phyloP scores from a whole-genome alignment of 2,797 vertebrate species.

The Pangasius larnaudii region DNA sequence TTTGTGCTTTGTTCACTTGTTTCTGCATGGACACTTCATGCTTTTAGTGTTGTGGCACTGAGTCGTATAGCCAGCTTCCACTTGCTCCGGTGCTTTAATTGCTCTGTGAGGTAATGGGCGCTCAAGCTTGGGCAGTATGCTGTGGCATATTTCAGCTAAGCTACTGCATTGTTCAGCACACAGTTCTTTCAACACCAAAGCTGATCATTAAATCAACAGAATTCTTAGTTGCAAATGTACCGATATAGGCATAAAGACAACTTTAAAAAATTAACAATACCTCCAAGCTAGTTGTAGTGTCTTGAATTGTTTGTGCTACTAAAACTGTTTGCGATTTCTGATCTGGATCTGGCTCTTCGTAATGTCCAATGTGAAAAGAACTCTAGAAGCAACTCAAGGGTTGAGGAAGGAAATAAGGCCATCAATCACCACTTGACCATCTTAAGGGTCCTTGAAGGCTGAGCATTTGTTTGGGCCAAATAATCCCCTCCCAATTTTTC shows the following conservation, averaged over 20 bases:
- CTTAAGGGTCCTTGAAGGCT: constrained; percentile 4
- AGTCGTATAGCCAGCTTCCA: constrained; percentile 37
- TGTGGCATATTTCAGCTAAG: constrained; percentile 25
- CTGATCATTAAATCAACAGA: not conserved
- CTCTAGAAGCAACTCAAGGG: not conserved
- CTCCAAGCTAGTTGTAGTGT: not conserved
- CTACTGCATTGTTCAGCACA: not conserved
- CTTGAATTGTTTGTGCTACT: not conserved
- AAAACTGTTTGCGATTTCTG: not conserved
- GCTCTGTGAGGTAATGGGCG: constrained; percentile 1
- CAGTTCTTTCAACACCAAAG: not conserved
- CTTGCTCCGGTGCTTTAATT: constrained; percentile 4
- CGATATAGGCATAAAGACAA: not conserved
- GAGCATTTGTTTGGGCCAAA: constrained; percentile 5
- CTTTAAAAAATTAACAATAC: not conserved
- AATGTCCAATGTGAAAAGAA: not conserved
- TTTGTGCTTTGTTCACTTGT: constrained; percentile 8
- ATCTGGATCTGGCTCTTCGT: not conserved
- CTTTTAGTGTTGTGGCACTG: not conserved
- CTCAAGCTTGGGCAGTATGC: not conserved
- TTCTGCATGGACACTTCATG: not conserved
- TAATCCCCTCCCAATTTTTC: not conserved
- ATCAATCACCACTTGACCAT: not conserved
- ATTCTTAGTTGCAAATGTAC: not conserved
- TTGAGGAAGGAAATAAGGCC: constrained; percentile 2